Evolutionary conservation across 2,113 vertebrate species (phyloP).

Genomic region (Apteryx owenii): DNA sequence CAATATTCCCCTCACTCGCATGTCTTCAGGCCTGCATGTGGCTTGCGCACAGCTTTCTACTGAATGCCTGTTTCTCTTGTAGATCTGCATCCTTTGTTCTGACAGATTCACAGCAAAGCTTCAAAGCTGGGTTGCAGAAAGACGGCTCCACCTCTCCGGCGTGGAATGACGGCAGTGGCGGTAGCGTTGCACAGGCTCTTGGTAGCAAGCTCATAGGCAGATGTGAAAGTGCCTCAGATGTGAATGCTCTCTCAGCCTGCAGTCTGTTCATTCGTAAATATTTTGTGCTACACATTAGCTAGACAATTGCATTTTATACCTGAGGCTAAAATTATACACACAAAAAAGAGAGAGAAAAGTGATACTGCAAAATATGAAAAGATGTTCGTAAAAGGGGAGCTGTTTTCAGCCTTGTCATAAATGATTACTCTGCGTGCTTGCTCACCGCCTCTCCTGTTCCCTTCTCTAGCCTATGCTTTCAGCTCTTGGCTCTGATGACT

Average conservation of each 20-base stretch:
- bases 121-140: neutral
- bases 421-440: conserved; percentile 40
- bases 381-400: neutral
- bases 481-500: conserved; percentile 17
- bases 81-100: conserved; percentile 3
- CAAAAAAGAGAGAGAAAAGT: neutral
- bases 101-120: neutral
- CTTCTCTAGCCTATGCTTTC: neutral
- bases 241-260: neutral
- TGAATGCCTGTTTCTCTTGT: neutral
- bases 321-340: neutral
- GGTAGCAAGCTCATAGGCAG: neutral
- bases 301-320: neutral
- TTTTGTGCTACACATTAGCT: neutral
- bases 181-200: neutral
- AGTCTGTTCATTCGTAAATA: neutral
- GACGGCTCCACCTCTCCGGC: neutral
- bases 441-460: conserved; percentile 61
- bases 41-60: neutral
- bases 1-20: neutral
- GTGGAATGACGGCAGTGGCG: neutral
- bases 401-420: conserved; percentile 20
- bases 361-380: neutral
- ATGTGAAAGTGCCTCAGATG: neutral
- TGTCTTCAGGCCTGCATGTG: neutral